Conservation (phyloP, 2,888 invertebrate species). For the Nebria salina region DNA sequence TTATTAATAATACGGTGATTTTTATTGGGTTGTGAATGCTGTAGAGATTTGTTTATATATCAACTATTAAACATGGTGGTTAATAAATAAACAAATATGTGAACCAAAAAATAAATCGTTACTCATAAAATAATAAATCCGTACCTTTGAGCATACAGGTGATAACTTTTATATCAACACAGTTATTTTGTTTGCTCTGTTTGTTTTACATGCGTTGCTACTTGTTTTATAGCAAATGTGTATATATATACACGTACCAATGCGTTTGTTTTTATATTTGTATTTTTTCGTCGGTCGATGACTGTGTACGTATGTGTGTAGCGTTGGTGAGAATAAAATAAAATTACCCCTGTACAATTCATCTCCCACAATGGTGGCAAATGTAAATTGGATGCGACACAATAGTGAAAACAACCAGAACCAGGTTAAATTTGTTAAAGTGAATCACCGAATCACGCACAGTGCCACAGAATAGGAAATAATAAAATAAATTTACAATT, state of each 20-base stretch:
- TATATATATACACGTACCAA: neutral
- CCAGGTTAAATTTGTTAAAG: slow-evolving; percentile 11
- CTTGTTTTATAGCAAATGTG: neutral
- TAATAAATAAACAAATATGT: too few species aligned
- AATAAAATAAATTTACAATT: slow-evolving; percentile 1
- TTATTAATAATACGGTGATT: too few species aligned
- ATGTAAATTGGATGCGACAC: slow-evolving; percentile 1
- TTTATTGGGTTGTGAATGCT: too few species aligned
- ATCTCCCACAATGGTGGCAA: neutral
- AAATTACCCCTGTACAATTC: slow-evolving; percentile 1
- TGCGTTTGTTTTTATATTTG: neutral
- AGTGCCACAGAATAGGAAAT: neutral
- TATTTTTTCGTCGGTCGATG: neutral
- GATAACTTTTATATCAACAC: neutral
- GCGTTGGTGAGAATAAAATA: neutral
- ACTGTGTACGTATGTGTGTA: neutral
- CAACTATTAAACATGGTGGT: too few species aligned
- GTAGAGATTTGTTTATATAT: too few species aligned
- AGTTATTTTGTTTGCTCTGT: neutral
- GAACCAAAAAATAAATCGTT: neutral
- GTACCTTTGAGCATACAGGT: neutral
- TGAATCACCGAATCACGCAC: slow-evolving; percentile 12
- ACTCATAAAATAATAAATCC: neutral
- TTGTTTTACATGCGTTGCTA: neutral
- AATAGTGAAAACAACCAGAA: slow-evolving; percentile 6